Evolutionary conservation across 2,113 vertebrate genomes (phyloP), one percentile per base, ranked within the genome.

Genomic region (Grantiella picta): DNA sequence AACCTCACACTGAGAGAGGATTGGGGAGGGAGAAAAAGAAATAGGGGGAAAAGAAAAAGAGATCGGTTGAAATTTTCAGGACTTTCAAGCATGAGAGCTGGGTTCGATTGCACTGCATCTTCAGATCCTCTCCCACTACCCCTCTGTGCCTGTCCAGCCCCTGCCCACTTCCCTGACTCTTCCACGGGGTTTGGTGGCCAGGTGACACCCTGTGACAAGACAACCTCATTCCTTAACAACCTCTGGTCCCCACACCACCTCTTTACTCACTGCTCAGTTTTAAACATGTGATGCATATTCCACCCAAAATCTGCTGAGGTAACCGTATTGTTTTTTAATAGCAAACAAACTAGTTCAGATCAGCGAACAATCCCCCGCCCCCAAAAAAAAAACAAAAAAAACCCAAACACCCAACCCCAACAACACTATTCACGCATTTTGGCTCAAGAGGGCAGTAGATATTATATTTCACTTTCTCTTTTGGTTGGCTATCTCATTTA

Each of bases 391-490:
- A 71, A 54, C 42, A 35, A 24, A 47, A 44, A 59, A 44, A 59
- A 12, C 24, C 4, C 45, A 56, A 42, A 35, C 75, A 82, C 71
- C 81, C 64, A 50, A 69, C 81, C 77, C 92, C 90, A 85, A 94
- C 71, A 36, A 15, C 68, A 50, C 61, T 91, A 90, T 47, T 87
- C 94, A 84, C 35, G 38, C 59, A 22, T 89, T 94, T 93, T 93
- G 93, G 95, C 95, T 97, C 89, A 85, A 94, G 93, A 97, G 96
- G 96, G 92, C 96, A 94, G 71, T 17, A 85, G 94, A 95, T 76
- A 94, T 94, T 96, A 73, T 57, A 52, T 80, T 91, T 95, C 33
- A 1, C 75, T 70, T 95, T 86, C 80, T 93, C 93, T 96, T 95
- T 95, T 64, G 83, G 93, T 94, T 85, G 92, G 90, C 14, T 15